Evolutionary conservation across 2,888 invertebrate species (phyloP).

Genomic region (Harpagoxenus sublaevis): DNA sequence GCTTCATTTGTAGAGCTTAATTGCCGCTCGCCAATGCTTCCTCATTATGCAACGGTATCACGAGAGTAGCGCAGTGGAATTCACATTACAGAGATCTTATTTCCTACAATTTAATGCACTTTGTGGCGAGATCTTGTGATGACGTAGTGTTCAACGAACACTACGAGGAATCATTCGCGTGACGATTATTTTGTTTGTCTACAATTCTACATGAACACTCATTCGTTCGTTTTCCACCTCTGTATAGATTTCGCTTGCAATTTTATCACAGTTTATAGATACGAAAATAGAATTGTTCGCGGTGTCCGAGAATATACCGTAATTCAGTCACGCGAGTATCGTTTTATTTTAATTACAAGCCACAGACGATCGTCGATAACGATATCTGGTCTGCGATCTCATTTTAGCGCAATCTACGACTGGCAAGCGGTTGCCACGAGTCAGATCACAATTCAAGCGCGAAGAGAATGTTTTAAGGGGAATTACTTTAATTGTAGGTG

Average conservation of each 20-base stretch:
- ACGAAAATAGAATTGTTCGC: conserved; percentile 16
- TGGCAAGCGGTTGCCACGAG: not conserved
- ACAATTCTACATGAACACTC: not conserved
- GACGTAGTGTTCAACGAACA: not conserved
- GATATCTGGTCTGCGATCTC: not conserved
- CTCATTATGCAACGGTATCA: not conserved
- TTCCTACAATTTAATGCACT: not conserved
- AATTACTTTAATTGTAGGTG: conserved; percentile 88
- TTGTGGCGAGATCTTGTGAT: not conserved
- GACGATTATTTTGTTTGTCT: not conserved
- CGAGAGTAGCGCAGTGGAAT: not conserved
- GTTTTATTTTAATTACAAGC: not conserved
- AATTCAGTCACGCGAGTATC: not conserved
- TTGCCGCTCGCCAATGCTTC: not conserved
- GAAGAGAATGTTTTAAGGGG: not conserved
- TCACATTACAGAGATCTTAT: not conserved
- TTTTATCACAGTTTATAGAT: not conserved
- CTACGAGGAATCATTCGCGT: not conserved
- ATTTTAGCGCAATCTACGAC: not conserved
- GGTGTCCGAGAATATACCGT: not conserved
- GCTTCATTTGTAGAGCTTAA: not conserved
- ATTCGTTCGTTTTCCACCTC: not conserved
- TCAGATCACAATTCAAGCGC: not conserved
- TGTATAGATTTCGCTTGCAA: not conserved
- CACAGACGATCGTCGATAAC: not conserved